Percentiles rank a stretch among this genome's conserved stretches.
Conservation (phyloP, 2,888 invertebrate species). For the Amiota minor region DNA sequence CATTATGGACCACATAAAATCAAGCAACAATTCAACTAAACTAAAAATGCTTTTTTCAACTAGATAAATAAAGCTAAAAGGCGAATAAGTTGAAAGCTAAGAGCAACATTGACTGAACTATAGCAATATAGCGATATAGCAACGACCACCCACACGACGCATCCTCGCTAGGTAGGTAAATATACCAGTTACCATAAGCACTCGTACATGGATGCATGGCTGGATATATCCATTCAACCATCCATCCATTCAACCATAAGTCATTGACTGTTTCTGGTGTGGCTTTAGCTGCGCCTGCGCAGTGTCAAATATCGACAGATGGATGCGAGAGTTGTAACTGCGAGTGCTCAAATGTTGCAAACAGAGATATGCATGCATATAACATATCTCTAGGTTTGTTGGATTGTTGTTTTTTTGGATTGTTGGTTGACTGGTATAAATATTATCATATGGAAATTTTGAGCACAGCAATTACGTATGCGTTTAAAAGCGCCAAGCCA, state of each 20-base stretch:
- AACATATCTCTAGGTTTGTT: too few relatives aligned
- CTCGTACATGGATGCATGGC: too few relatives aligned
- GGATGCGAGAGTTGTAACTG: constrained; percentile 12
- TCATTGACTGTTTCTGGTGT: constrained; percentile 2
- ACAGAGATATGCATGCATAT: constrained; percentile 37
- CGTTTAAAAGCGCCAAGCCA: constrained; percentile 51
- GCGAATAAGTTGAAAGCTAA: constrained; percentile 40
- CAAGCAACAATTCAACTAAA: constrained; percentile 63
- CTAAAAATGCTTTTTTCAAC: constrained; percentile 52
- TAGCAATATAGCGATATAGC: constrained; percentile 31
- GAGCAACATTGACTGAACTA: constrained; percentile 34
- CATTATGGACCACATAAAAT: constrained; percentile 41
- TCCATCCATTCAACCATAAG: too few relatives aligned
- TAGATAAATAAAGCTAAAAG: constrained; percentile 62
- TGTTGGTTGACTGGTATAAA: constrained; percentile 53
- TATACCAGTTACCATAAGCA: background rate
- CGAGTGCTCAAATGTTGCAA: background rate
- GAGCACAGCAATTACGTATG: constrained; percentile 60
- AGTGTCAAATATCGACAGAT: constrained; percentile 58
- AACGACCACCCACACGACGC: constrained; percentile 49
- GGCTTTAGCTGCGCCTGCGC: constrained; percentile 59
- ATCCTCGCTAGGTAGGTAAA: constrained; percentile 35
- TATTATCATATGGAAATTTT: constrained; percentile 67
- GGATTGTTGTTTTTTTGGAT: too few relatives aligned
- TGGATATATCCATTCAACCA: too few relatives aligned